Base-by-base conservation (phyloP, 2,888 invertebrate species). In the Andrena chrysosceles region DNA sequence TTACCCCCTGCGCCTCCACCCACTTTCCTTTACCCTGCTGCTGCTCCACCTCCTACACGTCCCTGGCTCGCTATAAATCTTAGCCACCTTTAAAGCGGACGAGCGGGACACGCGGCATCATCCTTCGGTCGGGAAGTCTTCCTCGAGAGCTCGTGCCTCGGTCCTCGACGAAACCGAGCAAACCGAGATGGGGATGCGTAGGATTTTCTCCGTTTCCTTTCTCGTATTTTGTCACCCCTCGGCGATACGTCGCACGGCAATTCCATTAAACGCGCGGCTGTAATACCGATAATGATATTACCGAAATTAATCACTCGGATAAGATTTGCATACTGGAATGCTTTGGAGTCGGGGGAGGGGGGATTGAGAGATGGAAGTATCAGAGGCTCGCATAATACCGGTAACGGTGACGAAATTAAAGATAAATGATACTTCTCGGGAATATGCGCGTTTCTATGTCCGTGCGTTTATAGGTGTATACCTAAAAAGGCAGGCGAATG, bases 61-160 rank as follows among this genome's bases (percentile, higher is more conserved):
- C 82, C 83, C 85, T 75, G 82, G 77, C 74, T 88, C 80, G 85
- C 90, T 87, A 92, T 92, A 92, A 92, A 92, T 92, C 92, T 91
- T 89, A 76, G 85, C 86, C 89, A 90, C 90, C 90, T 92, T 90
- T 89, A 87, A 89, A 92, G 77, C 83, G 89, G 69, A 63, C 88
- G 75, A 74, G 63, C 77, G 77, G 77, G 80, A 74, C 77, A 74
- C 77, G 62, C 80, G 77, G 73, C 59, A 71, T 66, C 75, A 26
- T 59, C 68, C 74, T 13, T 26, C 49, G 67, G 54, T 79, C 77
- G 75, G 67, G 71, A 78, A 69, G 70, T 67, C 59, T 76, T 63
- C 60, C 83, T 16, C 31, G 54, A 64, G 26, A 33, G 74, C 26
- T 8, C n/a, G 66, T 26, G 31, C 62, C 67, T 63, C 64, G 31